Conservation (phyloP, 2,888 invertebrate species). For the Lycocerus yunnanus region DNA sequence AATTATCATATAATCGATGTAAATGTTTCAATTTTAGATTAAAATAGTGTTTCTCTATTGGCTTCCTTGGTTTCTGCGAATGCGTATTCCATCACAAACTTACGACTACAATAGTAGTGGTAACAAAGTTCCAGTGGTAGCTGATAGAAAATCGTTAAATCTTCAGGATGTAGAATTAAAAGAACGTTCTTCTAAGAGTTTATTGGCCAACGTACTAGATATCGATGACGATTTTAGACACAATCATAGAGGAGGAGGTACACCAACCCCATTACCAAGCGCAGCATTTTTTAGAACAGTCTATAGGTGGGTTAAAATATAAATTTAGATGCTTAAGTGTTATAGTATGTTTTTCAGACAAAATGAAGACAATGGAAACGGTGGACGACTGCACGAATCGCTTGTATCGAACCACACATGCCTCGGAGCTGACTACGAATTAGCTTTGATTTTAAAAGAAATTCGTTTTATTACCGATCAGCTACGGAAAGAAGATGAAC, state of each 20-base stretch:
- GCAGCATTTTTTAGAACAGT: constrained; percentile 73
- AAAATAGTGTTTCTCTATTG: constrained; percentile 93
- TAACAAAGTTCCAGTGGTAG: constrained; percentile 56
- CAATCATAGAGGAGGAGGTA: constrained; percentile 68
- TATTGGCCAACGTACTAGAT: constrained; percentile 95
- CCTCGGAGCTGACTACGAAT: constrained; percentile 85
- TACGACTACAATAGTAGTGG: constrained; percentile 60
- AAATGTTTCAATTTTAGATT: constrained; percentile 64
- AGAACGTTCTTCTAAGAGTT: constrained; percentile 84
- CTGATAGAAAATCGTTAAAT: constrained; percentile 53
- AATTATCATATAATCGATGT: background rate
- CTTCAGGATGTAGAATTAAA: constrained; percentile 55
- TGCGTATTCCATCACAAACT: constrained; percentile 71
- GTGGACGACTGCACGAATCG: constrained; percentile 75
- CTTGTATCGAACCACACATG: constrained; percentile 80
- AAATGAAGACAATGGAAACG: constrained; percentile 59
- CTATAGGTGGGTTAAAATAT: constrained; percentile 64
- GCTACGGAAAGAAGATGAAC: constrained; percentile 93
- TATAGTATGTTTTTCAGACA: constrained; percentile 43
- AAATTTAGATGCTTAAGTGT: background rate
- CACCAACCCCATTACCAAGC: constrained; percentile 61
- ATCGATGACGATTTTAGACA: constrained; percentile 95
- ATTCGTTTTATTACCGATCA: constrained; percentile 91
- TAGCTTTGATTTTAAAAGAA: constrained; percentile 94
- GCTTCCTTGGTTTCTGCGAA: constrained; percentile 95